Base-by-base conservation (phyloP, 2,888 invertebrate genomes). In the Dryococelus australis region DNA sequence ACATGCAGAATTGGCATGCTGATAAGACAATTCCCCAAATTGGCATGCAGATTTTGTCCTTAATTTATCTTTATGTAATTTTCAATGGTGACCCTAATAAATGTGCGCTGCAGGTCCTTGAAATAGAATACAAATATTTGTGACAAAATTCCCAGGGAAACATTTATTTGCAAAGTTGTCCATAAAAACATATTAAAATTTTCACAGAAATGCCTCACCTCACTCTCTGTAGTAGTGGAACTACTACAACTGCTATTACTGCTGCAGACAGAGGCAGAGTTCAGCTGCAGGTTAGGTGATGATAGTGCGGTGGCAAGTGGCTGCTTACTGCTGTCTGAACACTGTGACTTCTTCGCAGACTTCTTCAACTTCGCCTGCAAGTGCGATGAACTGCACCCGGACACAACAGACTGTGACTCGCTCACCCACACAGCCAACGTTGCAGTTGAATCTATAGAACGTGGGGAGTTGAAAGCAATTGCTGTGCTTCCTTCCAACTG, bases 241-340 rank as follows among this genome's bases (percentile, higher is more conserved):
- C 89, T 90, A 87, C 93, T 94, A 89, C 4, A 3, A 35, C 93
- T 93, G 90, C 91, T 92, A 89, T 91, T 91, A 90, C 92, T 92
- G 90, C 92, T 92, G 35, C 92, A 90, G 0, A 92, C 91, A n/a
- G 91, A 90, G 9, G 92, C 90, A 4, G 92, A 91, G 89, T 92
- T 92, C 24, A 93, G 89, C 35, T 93, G 65, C 65, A 65, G 8
- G 35, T 35, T 35, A 90, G 93, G 93, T 0, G 92, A 92, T 87
- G 93, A 85, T 90, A 91, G 13, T 90, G 90, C 53, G 90, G 90
- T 8, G 89, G 90, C 28, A 91, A 90, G 84, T 89, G 89, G 86
- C 85, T 0, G 27, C 10, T 51, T 51, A 12, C 35, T 83, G 35
- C 51, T 86, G 85, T 2, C 53, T 43, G 85, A 43, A 28, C 24